Base-by-base conservation (phyloP, 1,140 invertebrate species). In the Drosophila eugracilis region DNA sequence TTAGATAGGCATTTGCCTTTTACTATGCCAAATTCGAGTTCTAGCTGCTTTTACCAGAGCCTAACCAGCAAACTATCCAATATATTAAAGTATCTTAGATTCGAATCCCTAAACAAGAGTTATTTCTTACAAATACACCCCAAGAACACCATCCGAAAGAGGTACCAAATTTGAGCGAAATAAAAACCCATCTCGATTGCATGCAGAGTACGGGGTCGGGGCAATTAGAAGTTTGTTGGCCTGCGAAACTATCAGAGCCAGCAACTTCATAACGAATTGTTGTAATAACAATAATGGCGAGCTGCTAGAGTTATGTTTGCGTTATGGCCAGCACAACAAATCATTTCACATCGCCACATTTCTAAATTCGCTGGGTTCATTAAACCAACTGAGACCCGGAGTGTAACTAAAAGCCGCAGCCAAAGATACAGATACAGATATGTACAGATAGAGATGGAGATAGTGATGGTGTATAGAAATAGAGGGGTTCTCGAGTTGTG, bases 161-260 rank as follows among this genome's bases (percentile, higher is more conserved):
- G 34, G 36, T 50, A 65, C 32, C 26, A 53, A 24, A 19, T 17
- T 52, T 2, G 32, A 37, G 32, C 24, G 5, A 26, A 36, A 54
- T 54, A 36, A 52, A 60, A 49, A 28, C 54, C 19, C 15, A 26
- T 62, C 55, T 75, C 45, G 65, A 69, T 78, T 67, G 79, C 79
- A 83, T 78, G 79, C 55, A 14, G 39, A 69, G 50, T 47, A 52
- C 37, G 41, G 50, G 39, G 71, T 50, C 30, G 52, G 26, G 70
- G 71, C 70, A 84, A 84, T 84, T 84, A 84, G 71, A 78, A 84
- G 79, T 84, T 84, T 84, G 79, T 84, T 84, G 75, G 75, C 79
- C 80, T 85, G 80, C 42, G 45, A 79, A 65, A 36, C 36, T 41
- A 58, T 47, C 50, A 32, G 30, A 41, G 49, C 32, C 44, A 52